Evolutionary conservation across 2,888 invertebrate species (phyloP), one percentile per base, ranked within the genome.

Genomic region (Agapostemon virescens): DNA sequence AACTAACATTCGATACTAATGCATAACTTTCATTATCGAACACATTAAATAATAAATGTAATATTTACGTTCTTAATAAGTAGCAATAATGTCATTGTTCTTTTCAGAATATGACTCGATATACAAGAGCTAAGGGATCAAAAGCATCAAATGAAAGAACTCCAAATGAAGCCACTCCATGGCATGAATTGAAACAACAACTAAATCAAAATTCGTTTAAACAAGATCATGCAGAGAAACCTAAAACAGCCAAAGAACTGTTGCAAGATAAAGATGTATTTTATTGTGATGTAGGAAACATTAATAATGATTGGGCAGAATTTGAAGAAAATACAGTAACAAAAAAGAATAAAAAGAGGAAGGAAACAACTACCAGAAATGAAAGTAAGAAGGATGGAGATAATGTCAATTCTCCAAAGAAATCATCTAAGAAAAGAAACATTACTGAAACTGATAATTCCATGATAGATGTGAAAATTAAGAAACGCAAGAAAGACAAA

Each of bases 71-170:
- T 45, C n/a, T n/a, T n/a, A n/a, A n/a, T n/a, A n/a, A n/a, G n/a
- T n/a, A n/a, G n/a, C n/a, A n/a, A n/a, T n/a, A n/a, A n/a, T n/a
- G n/a, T n/a, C n/a, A 52, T 9, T 2, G 3, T 7, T 49, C 9
- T 26, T 23, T 77, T 64, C 30, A 36, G 66, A 84, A 36, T 1
- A 96, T 97, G 96, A 96, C 96, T 7, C 93, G 96, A 85, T 96
- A 95, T 93, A 95, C 96, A 38, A 93, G 96, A 92, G 95, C 96
- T 0, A 95, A 95, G 90, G 96, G 96, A 49, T 96, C 96, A 0
- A 96, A 96, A 92, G 93, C 96, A 7, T 96, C 96, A 4, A 96
- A 96, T 89, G 95, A 95, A 90, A 94, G 94, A 84, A 88, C 94
- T 20, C 95, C 95, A 1, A 95, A 95, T 90, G 95, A 95, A 68